Evolutionary conservation across 2,888 invertebrate genomes (phyloP).

Genomic region (Synergus laeviventris): DNA sequence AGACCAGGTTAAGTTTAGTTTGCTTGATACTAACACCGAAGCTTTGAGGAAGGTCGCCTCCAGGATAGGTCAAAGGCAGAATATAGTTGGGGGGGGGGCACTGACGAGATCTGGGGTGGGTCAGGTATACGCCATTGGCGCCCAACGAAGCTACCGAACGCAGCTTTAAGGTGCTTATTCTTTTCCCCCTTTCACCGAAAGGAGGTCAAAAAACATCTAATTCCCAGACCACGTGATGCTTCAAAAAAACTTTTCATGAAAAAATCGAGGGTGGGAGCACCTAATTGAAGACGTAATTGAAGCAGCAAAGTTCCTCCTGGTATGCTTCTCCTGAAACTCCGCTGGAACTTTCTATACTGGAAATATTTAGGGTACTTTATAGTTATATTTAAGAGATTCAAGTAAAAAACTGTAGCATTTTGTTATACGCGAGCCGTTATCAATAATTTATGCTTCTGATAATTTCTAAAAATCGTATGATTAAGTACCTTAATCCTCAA

Average conservation of each 20-base stretch:
- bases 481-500: too few species aligned
- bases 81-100: slow-evolving; percentile 28
- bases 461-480: too few species aligned
- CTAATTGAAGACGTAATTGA: background rate
- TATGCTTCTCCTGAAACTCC: background rate
- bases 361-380: background rate
- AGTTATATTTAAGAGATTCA: background rate
- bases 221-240: slow-evolving; percentile 1
- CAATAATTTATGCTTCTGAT: too few species aligned
- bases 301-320: background rate
- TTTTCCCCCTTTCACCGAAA: slow-evolving; percentile 23
- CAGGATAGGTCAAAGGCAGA: slow-evolving; percentile 32
- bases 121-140: slow-evolving; percentile 45
- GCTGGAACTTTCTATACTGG: background rate
- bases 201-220: background rate
- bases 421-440: too few species aligned
- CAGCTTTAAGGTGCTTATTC: slow-evolving; percentile 10
- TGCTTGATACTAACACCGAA: slow-evolving; percentile 58
- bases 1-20: slow-evolving; percentile 63
- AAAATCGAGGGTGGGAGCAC: background rate
- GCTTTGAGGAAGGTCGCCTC: slow-evolving; percentile 51
- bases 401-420: background rate
- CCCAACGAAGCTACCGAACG: background rate
- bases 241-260: background rate
- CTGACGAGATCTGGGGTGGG: slow-evolving; percentile 25